Conservation (phyloP, 2,113 vertebrate species). For the Pseudorhombus dupliciocellatus region DNA sequence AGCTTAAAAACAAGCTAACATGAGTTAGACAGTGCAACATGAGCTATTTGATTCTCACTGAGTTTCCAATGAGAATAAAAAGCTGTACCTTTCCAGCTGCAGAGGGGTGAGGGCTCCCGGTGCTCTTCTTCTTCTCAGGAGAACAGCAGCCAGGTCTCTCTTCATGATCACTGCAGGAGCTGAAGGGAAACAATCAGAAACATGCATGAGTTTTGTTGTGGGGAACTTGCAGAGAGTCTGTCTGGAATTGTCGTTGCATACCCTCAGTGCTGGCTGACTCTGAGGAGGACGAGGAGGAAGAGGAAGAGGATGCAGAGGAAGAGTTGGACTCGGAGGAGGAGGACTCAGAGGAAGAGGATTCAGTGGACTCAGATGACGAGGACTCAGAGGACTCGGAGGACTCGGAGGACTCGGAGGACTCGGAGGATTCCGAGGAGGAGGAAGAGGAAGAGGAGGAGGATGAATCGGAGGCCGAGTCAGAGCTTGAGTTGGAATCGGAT, state of each 20-base stretch:
- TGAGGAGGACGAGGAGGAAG: slow-evolving; percentile 69
- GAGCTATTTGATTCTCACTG: neutral
- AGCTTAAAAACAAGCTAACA: neutral
- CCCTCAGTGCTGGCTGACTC: slow-evolving; percentile 75
- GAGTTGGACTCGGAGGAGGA: slow-evolving; percentile 30
- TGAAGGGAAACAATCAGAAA: slow-evolving; percentile 10
- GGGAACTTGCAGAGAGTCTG: neutral
- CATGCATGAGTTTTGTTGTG: neutral
- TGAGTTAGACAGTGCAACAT: neutral
- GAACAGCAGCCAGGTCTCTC: slow-evolving; percentile 74
- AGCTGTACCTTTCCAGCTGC: slow-evolving; percentile 78
- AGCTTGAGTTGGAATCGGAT: slow-evolving; percentile 7
- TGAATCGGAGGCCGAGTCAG: neutral
- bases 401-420: slow-evolving; percentile 26
- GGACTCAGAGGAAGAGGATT: slow-evolving; percentile 12
- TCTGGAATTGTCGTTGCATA: slow-evolving; percentile 27
- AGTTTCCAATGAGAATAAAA: neutral
- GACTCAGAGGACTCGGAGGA: slow-evolving; percentile 32
- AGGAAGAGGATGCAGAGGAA: slow-evolving; percentile 12
- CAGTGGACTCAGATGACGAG: neutral
- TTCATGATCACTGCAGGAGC: slow-evolving; percentile 73
- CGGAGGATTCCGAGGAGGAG: slow-evolving; percentile 42
- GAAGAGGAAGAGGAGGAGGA: neutral
- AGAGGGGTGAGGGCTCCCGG: slow-evolving; percentile 59
- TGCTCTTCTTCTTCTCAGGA: slow-evolving; percentile 76